A percentile compares a stretch with the other conserved stretches of the same genome.
phyloP scores from a whole-genome alignment of 2,888 invertebrate species.

The Meloe dianella region DNA sequence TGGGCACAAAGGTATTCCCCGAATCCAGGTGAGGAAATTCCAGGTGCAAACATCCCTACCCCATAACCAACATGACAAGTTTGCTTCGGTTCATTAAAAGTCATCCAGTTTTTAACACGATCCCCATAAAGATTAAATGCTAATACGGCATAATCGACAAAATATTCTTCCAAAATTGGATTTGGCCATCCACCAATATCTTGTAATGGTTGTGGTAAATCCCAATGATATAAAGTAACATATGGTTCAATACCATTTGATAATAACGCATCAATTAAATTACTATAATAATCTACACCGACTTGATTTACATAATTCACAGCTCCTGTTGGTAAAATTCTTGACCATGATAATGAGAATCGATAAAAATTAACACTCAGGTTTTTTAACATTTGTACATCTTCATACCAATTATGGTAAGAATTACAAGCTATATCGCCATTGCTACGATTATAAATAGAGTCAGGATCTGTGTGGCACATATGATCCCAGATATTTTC shows the following conservation, averaged over 20 bases:
- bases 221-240: constrained; percentile 45
- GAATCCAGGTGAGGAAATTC: constrained; percentile 63
- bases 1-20: constrained; percentile 71
- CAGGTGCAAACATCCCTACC: constrained; percentile 62
- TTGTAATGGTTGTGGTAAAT: constrained; percentile 39
- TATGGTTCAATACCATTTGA: constrained; percentile 56
- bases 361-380: constrained; percentile 65
- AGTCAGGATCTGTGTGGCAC: constrained; percentile 41
- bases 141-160: constrained; percentile 65
- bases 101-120: constrained; percentile 68
- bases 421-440: constrained; percentile 71
- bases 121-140: constrained; percentile 64
- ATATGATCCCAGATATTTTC: constrained; percentile 31
- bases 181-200: constrained; percentile 70
- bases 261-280: constrained; percentile 73
- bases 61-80: constrained; percentile 62
- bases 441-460: constrained; percentile 64
- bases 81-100: constrained; percentile 65
- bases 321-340: constrained; percentile 65
- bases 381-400: constrained; percentile 63
- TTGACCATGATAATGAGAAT: constrained; percentile 36
- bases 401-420: constrained; percentile 68
- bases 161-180: constrained; percentile 66
- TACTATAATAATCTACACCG: constrained; percentile 77
- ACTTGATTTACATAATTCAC: constrained; percentile 68